Evolutionary conservation across 2,113 vertebrate species (phyloP).

Genomic region (Otus sunia): DNA sequence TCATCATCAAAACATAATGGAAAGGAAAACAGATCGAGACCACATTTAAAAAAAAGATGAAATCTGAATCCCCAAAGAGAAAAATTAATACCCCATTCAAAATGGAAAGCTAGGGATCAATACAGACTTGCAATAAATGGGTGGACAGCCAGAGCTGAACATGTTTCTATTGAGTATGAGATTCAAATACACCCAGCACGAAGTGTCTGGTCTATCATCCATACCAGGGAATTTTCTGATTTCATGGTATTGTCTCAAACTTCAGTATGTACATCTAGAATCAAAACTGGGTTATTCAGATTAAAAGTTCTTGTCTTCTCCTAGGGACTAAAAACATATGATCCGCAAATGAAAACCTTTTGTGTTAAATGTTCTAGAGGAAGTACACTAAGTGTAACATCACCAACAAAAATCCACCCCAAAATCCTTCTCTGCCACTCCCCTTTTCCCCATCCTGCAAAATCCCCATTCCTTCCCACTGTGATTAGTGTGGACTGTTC

Average conservation of each 20-base stretch:
- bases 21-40: background rate
- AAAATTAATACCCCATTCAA: background rate
- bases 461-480: background rate
- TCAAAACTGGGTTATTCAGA: background rate
- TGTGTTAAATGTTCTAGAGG: background rate
- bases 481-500: background rate
- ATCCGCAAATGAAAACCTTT: background rate
- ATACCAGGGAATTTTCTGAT: background rate
- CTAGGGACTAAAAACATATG: background rate
- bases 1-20: background rate
- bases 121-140: background rate
- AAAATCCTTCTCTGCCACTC: background rate
- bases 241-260: background rate
- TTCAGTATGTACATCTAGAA: background rate
- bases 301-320: background rate
- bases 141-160: background rate
- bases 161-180: background rate
- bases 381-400: background rate
- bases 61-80: background rate
- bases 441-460: background rate
- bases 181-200: background rate
- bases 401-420: accelerated
- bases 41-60: background rate
- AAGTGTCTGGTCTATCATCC: background rate
- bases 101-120: background rate